Conservation (phyloP, 2,888 invertebrate genomes). For the Eurytoma adleriae region DNA sequence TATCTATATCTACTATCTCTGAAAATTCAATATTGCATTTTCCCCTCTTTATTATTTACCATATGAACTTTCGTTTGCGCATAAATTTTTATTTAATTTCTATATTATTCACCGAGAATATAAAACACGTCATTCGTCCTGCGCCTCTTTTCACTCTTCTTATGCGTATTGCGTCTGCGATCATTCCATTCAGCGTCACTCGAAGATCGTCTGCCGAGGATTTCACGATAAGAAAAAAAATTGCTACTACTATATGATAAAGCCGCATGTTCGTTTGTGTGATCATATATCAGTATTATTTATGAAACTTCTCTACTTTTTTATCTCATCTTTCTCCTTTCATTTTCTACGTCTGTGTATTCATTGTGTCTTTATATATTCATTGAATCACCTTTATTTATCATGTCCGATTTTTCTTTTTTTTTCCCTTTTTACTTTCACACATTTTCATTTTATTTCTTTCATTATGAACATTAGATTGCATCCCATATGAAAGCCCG, state of each 20-base stretch:
- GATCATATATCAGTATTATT: slow-evolving; percentile 41
- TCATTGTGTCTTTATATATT: slow-evolving; percentile 45
- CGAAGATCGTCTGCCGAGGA: slow-evolving; percentile 11
- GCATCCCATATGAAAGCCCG: slow-evolving; percentile 39
- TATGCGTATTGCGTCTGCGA: slow-evolving; percentile 21
- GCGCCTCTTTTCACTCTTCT: slow-evolving; percentile 14
- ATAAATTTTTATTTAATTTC: slow-evolving; percentile 18
- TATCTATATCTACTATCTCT: slow-evolving; percentile 11
- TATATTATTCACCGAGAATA: background rate
- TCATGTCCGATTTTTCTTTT: slow-evolving; percentile 22
- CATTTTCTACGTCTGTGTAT: slow-evolving; percentile 41
- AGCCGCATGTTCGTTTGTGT: slow-evolving; percentile 50
- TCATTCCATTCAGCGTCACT: slow-evolving; percentile 35
- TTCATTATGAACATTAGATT: slow-evolving; percentile 34
- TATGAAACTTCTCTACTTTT: slow-evolving; percentile 33
- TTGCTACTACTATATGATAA: slow-evolving; percentile 29
- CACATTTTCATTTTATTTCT: slow-evolving; percentile 28
- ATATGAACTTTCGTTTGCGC: slow-evolving; percentile 17
- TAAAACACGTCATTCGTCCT: slow-evolving; percentile 8
- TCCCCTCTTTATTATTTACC: slow-evolving; percentile 21
- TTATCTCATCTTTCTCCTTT: slow-evolving; percentile 40
- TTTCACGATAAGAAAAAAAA: slow-evolving; percentile 16
- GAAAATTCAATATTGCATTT: background rate
- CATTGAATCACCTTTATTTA: slow-evolving; percentile 29
- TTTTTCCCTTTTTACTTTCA: too few relatives aligned